These are phyloP conservation scores for Liopterus haemorrhoidalis DNA, from an alignment of 2,888 invertebrate species.

Conservation along the genomic window DNA sequence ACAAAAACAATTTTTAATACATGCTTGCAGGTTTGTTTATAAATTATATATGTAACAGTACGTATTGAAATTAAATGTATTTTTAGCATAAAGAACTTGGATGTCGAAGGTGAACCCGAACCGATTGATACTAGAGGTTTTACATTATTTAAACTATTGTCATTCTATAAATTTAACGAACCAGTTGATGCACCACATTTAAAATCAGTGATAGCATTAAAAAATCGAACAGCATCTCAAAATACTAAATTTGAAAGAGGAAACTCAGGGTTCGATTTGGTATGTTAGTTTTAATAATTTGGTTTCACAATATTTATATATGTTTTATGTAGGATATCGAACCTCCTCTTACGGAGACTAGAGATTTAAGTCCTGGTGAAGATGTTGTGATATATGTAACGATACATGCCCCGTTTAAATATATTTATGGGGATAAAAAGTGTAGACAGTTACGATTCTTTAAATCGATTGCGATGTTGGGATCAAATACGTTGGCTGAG, in stretches of 20 bases:
- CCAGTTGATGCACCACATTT: background rate
- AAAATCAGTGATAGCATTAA: too few relatives aligned
- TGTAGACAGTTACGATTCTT: slow-evolving; percentile 35
- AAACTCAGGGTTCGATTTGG: too few relatives aligned
- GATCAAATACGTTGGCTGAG: slow-evolving; percentile 61
- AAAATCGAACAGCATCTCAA: too few relatives aligned
- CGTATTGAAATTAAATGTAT: slow-evolving; percentile 8
- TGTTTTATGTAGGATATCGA: too few relatives aligned
- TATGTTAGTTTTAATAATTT: too few relatives aligned
- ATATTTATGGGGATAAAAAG: slow-evolving; percentile 20
- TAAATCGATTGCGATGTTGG: slow-evolving; percentile 56
- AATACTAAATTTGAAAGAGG: background rate
- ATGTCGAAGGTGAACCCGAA: slow-evolving; percentile 18
- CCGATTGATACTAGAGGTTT: slow-evolving; percentile 3
- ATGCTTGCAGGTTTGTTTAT: slow-evolving; percentile 10
- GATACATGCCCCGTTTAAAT: slow-evolving; percentile 48
- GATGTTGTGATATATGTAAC: slow-evolving; percentile 48
- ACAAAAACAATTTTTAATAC: slow-evolving; percentile 4
- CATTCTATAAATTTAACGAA: background rate
- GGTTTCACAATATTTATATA: too few relatives aligned
- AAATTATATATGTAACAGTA: slow-evolving; percentile 1
- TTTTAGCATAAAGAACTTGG: slow-evolving; percentile 22
- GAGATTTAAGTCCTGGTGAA: slow-evolving; percentile 41
- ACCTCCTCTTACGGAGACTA: too few relatives aligned
- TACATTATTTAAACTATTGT: background rate